Conservation (phyloP, 2,797 vertebrate species). For the Trematomus bernacchii region DNA sequence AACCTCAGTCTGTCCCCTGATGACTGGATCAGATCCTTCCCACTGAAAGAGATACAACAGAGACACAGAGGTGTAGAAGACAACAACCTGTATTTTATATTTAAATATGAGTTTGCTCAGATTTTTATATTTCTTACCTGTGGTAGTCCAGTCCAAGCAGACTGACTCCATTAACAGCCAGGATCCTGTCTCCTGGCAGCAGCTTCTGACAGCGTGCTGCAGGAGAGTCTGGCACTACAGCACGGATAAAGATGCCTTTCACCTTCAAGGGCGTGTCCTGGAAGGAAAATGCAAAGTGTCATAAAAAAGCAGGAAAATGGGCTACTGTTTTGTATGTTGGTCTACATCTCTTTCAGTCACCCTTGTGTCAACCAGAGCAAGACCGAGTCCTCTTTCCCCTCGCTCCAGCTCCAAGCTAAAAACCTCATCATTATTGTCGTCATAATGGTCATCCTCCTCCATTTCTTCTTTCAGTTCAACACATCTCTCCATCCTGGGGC, state of each 20-base stretch:
- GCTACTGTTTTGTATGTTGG: background rate
- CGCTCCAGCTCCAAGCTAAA: constrained; percentile 85
- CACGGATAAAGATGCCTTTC: constrained; percentile 84
- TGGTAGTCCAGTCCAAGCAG: constrained; percentile 82
- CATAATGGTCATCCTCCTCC: constrained; percentile 51
- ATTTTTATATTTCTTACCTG: constrained; percentile 57
- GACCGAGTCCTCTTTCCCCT: constrained; percentile 79
- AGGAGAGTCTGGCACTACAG: constrained; percentile 83
- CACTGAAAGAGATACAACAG: constrained; percentile 64
- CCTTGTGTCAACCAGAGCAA: constrained; percentile 83
- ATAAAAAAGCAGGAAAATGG: too few species aligned
- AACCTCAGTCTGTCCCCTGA: constrained; percentile 81
- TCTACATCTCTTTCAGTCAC: constrained; percentile 67
- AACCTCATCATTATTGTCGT: constrained; percentile 74
- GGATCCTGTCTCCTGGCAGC: constrained; percentile 82
- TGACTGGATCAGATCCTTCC: constrained; percentile 83
- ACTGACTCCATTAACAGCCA: constrained; percentile 86
- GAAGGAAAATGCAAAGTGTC: constrained; percentile 20
- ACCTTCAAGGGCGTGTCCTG: constrained; percentile 77
- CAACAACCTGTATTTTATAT: background rate
- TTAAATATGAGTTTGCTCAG: background rate
- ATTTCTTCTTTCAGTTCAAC: constrained; percentile 68
- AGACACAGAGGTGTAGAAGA: constrained; percentile 8
- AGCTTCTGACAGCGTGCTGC: constrained; percentile 79
- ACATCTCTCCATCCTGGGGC: constrained; percentile 33